These are phyloP conservation scores for Columba livia DNA, from an alignment of 2,113 vertebrate species.

Conservation along the genomic window DNA sequence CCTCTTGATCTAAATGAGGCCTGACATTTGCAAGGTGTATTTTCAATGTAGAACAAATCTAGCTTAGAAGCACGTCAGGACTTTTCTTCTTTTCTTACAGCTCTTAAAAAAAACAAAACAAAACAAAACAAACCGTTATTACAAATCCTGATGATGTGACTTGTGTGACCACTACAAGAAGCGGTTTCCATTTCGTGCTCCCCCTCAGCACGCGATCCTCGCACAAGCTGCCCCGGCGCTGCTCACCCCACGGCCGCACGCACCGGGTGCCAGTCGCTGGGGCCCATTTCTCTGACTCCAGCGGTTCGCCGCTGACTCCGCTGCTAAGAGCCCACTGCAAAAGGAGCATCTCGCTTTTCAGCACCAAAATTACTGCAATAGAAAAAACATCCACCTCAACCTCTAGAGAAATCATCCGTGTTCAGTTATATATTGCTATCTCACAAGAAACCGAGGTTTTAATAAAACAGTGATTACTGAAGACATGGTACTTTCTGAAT, in stretches of 20 bases:
- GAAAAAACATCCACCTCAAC: neutral
- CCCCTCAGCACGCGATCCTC: neutral
- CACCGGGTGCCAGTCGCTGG: neutral
- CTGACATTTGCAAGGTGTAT: neutral
- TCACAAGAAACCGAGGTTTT: neutral
- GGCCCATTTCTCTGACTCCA: neutral
- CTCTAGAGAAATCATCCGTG: neutral
- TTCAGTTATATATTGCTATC: neutral
- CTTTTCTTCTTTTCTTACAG: neutral
- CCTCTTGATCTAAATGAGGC: neutral
- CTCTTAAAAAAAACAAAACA: neutral
- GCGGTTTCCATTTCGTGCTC: neutral
- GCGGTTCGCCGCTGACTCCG: accelerated
- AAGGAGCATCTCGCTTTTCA: neutral
- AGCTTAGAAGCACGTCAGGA: neutral
- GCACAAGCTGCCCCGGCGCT: accelerated
- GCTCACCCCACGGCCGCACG: neutral
- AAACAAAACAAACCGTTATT: neutral
- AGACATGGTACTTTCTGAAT: neutral
- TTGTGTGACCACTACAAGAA: neutral
- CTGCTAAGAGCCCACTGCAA: neutral
- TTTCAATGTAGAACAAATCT: neutral
- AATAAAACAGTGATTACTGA: neutral
- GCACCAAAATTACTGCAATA: neutral
- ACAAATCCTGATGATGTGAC: neutral